Evolutionary conservation across 1,140 invertebrate species (phyloP).

Genomic region (Galleria mellonella): DNA sequence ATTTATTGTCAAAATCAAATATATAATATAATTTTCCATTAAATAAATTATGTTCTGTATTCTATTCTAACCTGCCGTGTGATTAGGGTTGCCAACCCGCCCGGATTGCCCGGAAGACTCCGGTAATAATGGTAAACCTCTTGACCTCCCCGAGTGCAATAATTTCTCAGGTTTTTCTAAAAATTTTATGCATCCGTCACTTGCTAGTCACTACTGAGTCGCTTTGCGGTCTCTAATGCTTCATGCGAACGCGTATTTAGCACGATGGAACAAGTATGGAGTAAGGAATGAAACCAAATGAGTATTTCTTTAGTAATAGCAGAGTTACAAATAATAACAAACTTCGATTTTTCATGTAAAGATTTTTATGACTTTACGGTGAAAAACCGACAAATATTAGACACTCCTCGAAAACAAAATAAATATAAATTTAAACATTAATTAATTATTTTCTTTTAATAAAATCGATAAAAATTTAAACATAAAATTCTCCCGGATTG

Average conservation of each 20-base stretch:
- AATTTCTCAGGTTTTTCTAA: not conserved
- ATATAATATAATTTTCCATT: no score
- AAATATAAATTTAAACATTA: conserved; percentile 17
- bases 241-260: no score
- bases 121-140: not conserved
- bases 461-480: not conserved
- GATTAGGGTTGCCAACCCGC: not conserved
- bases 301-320: conserved; percentile 13
- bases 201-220: not conserved
- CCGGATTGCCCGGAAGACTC: not conserved
- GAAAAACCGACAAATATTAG: conserved; percentile 15
- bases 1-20: no score
- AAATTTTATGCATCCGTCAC: not conserved
- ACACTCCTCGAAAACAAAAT: conserved; percentile 12
- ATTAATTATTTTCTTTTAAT: conserved; percentile 5
- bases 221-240: no score
- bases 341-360: conserved; percentile 9
- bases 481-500: no score
- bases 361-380: conserved; percentile 12
- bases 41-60: no score
- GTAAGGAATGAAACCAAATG: conserved; percentile 15
- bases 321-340: conserved; percentile 10
- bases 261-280: no score
- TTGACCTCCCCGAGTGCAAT: not conserved
- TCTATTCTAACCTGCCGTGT: no score